A percentile compares a stretch with the other conserved stretches of the same genome.
These are phyloP conservation scores for Sparidentex hasta DNA, from an alignment of 2,797 vertebrate genomes.

Conservation along the genomic window DNA sequence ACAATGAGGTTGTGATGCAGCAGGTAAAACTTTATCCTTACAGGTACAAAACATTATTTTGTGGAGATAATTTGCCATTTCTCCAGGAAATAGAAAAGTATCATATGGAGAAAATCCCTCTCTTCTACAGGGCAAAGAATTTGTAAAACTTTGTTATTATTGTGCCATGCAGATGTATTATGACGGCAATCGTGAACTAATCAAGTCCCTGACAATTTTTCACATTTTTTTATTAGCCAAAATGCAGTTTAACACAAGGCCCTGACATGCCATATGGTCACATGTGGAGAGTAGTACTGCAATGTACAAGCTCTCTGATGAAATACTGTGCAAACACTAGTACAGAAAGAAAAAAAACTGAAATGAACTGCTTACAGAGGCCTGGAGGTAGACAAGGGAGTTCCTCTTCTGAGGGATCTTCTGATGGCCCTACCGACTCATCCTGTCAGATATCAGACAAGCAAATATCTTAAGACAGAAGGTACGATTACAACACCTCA, in stretches of 20 bases:
- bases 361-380: slow-evolving; percentile 76
- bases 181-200: too few species aligned
- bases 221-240: too few species aligned
- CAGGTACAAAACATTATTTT: background rate
- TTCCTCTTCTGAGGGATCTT: slow-evolving; percentile 79
- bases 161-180: background rate
- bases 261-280: too few species aligned
- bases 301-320: background rate
- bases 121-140: background rate
- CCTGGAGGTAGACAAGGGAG: slow-evolving; percentile 78
- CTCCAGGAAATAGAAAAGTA: slow-evolving; percentile 2
- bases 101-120: background rate
- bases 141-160: background rate
- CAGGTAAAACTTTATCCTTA: too few species aligned
- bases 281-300: background rate
- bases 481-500: background rate
- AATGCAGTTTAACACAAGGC: too few species aligned
- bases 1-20: too few species aligned
- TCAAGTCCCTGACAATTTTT: too few species aligned
- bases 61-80: background rate
- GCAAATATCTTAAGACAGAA: slow-evolving; percentile 16
- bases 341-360: fast-evolving
- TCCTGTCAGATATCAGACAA: slow-evolving; percentile 72
- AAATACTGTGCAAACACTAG: background rate
- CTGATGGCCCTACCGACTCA: slow-evolving; percentile 76